Percentiles rank a stretch among this genome's conserved stretches.
Evolutionary conservation across 2,113 vertebrate species (phyloP).

Genomic region (Acanthisitta chloris): DNA sequence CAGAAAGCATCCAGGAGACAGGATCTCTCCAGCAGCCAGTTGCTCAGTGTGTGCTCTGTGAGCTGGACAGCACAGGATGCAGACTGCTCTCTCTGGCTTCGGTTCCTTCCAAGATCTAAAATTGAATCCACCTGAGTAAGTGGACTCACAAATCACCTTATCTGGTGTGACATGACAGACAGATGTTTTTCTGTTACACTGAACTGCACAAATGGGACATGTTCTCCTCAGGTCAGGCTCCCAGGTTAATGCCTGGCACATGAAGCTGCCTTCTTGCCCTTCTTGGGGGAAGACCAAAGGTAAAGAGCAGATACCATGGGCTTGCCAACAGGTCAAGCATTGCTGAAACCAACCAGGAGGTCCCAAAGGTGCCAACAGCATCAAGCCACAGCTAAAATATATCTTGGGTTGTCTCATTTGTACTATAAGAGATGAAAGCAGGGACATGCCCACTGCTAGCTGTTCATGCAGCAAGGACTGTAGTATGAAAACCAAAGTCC

Average conservation of each 20-base stretch:
- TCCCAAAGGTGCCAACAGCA: not conserved
- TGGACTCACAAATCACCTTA: slow-evolving; percentile 35
- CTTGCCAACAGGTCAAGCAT: not conserved
- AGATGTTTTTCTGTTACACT: slow-evolving; percentile 23
- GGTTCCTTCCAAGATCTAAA: slow-evolving; percentile 35
- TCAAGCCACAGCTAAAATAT: not conserved
- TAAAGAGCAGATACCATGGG: not conserved
- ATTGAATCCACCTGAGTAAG: slow-evolving; percentile 56
- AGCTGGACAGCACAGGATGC: not conserved
- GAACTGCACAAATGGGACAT: slow-evolving; percentile 20
- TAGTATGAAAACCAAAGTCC: not conserved
- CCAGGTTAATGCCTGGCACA: slow-evolving; percentile 2
- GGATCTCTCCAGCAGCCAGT: slow-evolving; percentile 1
- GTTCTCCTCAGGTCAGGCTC: not conserved
- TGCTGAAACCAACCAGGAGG: not conserved
- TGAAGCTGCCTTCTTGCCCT: not conserved
- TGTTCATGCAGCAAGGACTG: not conserved
- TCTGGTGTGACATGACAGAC: not conserved
- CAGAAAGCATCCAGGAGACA: slow-evolving; percentile 5
- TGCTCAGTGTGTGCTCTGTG: not conserved
- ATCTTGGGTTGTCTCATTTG: not conserved
- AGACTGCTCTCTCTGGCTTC: not conserved
- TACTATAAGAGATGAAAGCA: not conserved
- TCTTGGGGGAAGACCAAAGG: not conserved
- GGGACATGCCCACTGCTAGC: not conserved